Conservation (phyloP, 1,140 invertebrate species). For the Ceratina calcarata region DNA sequence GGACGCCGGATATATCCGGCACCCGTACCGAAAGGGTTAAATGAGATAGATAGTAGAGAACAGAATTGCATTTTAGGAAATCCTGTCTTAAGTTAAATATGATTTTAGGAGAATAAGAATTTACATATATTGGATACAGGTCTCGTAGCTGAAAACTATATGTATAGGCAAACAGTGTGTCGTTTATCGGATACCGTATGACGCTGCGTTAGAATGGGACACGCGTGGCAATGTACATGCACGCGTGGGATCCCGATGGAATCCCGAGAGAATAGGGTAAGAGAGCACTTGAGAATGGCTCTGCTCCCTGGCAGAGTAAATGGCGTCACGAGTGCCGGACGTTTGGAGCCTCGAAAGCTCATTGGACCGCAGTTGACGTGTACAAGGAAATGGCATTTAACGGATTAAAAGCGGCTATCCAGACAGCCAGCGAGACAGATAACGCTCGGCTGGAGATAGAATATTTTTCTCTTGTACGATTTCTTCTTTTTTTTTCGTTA, state of each 20-base stretch:
- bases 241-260: constrained; percentile 43
- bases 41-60: too few species aligned
- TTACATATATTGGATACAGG: too few species aligned
- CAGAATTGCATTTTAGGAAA: too few species aligned
- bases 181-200: background rate
- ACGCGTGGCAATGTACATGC: constrained; percentile 24
- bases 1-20: too few species aligned
- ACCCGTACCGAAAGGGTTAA: too few species aligned
- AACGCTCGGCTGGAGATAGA: constrained; percentile 34
- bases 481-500: constrained; percentile 17
- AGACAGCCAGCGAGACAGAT: constrained; percentile 45
- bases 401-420: constrained; percentile 62
- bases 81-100: too few species aligned
- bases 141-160: too few species aligned
- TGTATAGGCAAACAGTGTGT: background rate
- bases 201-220: constrained; percentile 14
- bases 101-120: too few species aligned
- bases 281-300: constrained; percentile 51
- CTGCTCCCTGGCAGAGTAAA: constrained; percentile 35
- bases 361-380: constrained; percentile 64
- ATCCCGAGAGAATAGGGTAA: constrained; percentile 52
- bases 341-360: constrained; percentile 60
- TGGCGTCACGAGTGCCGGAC: constrained; percentile 51
- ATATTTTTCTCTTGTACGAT: constrained; percentile 18
- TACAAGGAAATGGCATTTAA: constrained; percentile 70